A percentile compares a stretch with the other conserved stretches of the same genome.
Evolutionary conservation across 1,140 invertebrate species (phyloP).

Genomic region (Rhizoglyphus robini): DNA sequence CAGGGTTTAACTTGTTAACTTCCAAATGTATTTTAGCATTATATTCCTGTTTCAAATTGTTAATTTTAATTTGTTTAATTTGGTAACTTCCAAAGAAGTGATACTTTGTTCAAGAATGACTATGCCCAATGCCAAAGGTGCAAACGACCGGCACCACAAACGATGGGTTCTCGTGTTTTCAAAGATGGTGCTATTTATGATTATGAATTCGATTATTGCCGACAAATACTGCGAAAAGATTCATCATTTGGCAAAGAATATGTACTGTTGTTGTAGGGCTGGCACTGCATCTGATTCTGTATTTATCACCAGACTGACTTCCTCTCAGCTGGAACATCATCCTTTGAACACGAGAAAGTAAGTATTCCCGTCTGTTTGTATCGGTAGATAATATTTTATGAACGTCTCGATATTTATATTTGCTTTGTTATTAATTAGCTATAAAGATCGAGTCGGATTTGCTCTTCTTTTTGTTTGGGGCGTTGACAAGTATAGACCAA

Average conservation of each 20-base stretch:
- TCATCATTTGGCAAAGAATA: slow-evolving; percentile 82
- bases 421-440: slow-evolving; percentile 30
- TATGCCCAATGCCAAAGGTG: slow-evolving; percentile 63
- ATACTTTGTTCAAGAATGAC: slow-evolving; percentile 56
- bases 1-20: slow-evolving; percentile 75
- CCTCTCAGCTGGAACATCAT: slow-evolving; percentile 79
- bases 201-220: slow-evolving; percentile 84
- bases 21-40: slow-evolving; percentile 47
- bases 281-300: slow-evolving; percentile 95
- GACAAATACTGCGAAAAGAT: slow-evolving; percentile 95
- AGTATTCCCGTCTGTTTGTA: slow-evolving; percentile 85
- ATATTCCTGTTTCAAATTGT: background rate
- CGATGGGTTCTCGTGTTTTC: slow-evolving; percentile 72
- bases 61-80: slow-evolving; percentile 13
- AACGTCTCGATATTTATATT: background rate
- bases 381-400: slow-evolving; percentile 60
- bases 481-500: slow-evolving; percentile 67
- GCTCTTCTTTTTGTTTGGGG: slow-evolving; percentile 89
- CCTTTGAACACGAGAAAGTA: slow-evolving; percentile 71
- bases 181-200: slow-evolving; percentile 90
- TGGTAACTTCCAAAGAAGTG: slow-evolving; percentile 51
- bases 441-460: slow-evolving; percentile 77
- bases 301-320: slow-evolving; percentile 70
- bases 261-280: slow-evolving; percentile 83
- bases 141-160: slow-evolving; percentile 97